phyloP scores from a whole-genome alignment of 2,113 vertebrate species.

The Neogale vison region DNA sequence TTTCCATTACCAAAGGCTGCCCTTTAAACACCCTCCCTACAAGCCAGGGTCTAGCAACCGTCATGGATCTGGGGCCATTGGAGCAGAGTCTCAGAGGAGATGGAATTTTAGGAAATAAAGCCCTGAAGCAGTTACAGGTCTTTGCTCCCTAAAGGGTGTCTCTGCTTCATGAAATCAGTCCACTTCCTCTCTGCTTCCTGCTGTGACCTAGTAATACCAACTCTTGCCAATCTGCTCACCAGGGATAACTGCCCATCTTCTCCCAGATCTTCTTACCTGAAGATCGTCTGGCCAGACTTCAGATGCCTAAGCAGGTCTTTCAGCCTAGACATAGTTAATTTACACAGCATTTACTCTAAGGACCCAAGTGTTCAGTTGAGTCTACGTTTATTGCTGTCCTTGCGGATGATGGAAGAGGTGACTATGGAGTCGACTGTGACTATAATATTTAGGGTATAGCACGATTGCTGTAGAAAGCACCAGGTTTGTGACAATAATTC shows the following conservation, averaged over 20 bases:
- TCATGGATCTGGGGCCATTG: neutral
- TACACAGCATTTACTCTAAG: neutral
- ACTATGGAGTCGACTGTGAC: neutral
- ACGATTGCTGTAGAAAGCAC: neutral
- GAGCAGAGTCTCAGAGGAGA: neutral
- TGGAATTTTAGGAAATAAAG: neutral
- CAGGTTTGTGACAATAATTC: neutral
- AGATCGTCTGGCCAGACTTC: neutral
- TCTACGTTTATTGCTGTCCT: neutral
- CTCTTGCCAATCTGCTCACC: neutral
- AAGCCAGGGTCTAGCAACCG: neutral
- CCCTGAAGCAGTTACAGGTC: neutral
- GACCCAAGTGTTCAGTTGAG: neutral
- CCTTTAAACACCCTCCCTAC: neutral
- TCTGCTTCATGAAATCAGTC: neutral
- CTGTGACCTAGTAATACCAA: neutral
- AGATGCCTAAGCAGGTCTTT: neutral
- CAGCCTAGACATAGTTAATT: neutral
- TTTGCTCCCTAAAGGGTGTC: neutral
- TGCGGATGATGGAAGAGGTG: neutral
- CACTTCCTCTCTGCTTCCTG: neutral
- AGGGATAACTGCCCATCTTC: neutral
- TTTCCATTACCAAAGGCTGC: neutral
- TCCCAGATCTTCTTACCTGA: neutral
- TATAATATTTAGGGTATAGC: neutral